Conservation (phyloP, 1,140 invertebrate species). For the Copidosoma floridanum region DNA sequence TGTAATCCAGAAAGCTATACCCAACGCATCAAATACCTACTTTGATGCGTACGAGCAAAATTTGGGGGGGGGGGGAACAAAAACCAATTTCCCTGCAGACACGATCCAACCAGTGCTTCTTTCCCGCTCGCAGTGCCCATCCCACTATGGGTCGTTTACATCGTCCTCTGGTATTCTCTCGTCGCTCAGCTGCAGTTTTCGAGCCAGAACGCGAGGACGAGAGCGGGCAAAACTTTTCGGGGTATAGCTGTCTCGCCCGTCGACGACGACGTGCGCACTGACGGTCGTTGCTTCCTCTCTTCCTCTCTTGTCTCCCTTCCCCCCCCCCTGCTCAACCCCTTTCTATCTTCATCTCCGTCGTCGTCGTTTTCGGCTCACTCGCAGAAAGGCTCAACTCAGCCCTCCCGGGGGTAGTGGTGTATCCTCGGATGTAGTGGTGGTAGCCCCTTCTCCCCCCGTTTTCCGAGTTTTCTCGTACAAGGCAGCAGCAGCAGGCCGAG, state of each 20-base stretch:
- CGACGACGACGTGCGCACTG: slow-evolving; percentile 7
- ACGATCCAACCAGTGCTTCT: background rate
- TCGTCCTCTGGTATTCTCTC: slow-evolving; percentile 6
- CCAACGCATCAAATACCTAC: too few relatives aligned
- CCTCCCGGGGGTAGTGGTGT: slow-evolving; percentile 32
- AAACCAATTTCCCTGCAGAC: slow-evolving; percentile 10
- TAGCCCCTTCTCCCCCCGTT: slow-evolving; percentile 21
- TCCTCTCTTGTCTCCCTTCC: background rate
- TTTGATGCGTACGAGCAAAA: too few relatives aligned
- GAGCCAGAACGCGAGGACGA: too few relatives aligned
- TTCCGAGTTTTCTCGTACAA: slow-evolving; percentile 15
- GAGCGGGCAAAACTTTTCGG: slow-evolving; percentile 14
- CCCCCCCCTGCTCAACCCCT: background rate
- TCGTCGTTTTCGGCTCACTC: slow-evolving; percentile 28
- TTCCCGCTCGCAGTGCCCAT: too few relatives aligned
- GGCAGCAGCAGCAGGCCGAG: too few relatives aligned
- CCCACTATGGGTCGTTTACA: background rate
- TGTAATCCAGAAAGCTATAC: too few relatives aligned
- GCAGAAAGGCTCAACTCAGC: slow-evolving; percentile 33
- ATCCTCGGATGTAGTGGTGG: slow-evolving; percentile 11
- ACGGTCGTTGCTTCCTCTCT: background rate
- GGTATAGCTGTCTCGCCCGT: background rate
- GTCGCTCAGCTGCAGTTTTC: slow-evolving; percentile 7
- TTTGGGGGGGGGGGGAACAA: background rate
- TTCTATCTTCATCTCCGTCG: slow-evolving; percentile 27